Conservation (phyloP, 2,113 vertebrate genomes). For the Triplophysa rosa region DNA sequence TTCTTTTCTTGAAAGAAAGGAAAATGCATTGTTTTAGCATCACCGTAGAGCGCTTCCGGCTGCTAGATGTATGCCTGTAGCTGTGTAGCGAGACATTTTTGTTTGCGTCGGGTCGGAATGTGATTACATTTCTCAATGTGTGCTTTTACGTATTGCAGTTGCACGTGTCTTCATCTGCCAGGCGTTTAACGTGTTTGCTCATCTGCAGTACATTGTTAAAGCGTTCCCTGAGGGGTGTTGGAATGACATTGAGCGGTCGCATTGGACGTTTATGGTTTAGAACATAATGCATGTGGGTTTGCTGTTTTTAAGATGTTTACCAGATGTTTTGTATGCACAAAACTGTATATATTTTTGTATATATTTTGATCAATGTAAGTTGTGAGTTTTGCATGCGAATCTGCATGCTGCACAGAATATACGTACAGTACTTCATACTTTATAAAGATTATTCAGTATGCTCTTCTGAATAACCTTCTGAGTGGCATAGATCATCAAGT, state of each 20-base stretch:
- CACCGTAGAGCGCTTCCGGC: constrained; percentile 15
- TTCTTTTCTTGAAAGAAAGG: background rate
- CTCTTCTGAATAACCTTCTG: background rate
- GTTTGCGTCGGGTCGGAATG: background rate
- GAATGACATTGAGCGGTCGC: background rate
- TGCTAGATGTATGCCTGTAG: constrained; percentile 21
- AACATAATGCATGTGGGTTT: background rate
- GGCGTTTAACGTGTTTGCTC: background rate
- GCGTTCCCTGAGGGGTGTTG: constrained; percentile 1
- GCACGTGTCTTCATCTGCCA: background rate
- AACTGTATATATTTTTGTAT: too few relatives aligned
- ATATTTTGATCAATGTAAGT: too few relatives aligned
- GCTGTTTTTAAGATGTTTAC: background rate
- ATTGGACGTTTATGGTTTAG: background rate
- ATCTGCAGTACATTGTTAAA: background rate
- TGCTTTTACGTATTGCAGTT: background rate
- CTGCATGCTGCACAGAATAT: background rate
- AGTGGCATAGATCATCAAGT: background rate
- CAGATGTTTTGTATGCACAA: background rate
- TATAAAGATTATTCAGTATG: background rate
- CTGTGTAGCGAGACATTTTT: background rate
- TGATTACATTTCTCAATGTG: background rate
- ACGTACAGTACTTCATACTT: background rate
- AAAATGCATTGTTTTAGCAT: background rate
- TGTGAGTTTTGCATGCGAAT: too few relatives aligned